phyloP scores from a whole-genome alignment of 2,797 vertebrate genomes.

The Alfaro cultratus region DNA sequence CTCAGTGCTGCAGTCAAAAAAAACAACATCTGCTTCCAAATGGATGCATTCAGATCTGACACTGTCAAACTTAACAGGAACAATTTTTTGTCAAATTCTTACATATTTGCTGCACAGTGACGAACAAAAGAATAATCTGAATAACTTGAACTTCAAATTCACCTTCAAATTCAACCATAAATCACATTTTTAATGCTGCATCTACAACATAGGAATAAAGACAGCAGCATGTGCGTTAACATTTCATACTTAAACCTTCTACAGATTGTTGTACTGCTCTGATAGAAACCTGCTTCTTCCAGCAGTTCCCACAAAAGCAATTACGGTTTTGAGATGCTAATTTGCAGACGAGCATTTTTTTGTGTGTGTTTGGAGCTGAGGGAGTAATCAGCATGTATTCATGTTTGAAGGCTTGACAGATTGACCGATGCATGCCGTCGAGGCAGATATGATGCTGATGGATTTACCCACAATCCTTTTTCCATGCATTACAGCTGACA shows the following conservation, averaged over 20 bases:
- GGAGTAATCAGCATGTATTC: constrained; percentile 78
- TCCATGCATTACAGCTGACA: constrained; percentile 68
- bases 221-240: constrained; percentile 31
- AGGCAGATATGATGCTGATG: constrained; percentile 72
- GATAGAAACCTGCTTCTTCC: constrained; percentile 55
- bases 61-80: background rate
- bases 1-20: constrained; percentile 21
- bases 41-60: constrained; percentile 13
- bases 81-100: constrained; percentile 13
- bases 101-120: constrained; percentile 2
- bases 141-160: constrained; percentile 17
- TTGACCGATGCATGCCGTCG: constrained; percentile 73
- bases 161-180: constrained; percentile 7
- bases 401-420: constrained; percentile 73
- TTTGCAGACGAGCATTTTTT: constrained; percentile 61
- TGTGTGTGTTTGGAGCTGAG: constrained; percentile 47
- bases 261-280: constrained; percentile 44
- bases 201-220: background rate
- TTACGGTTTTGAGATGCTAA: constrained; percentile 70
- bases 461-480: constrained; percentile 78
- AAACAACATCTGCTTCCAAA: constrained; percentile 21
- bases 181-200: constrained; percentile 1
- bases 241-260: constrained; percentile 26
- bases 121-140: background rate
- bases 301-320: constrained; percentile 64